Base-by-base conservation (phyloP, 2,113 vertebrate species). In the Oncorhynchus clarkii region DNA sequence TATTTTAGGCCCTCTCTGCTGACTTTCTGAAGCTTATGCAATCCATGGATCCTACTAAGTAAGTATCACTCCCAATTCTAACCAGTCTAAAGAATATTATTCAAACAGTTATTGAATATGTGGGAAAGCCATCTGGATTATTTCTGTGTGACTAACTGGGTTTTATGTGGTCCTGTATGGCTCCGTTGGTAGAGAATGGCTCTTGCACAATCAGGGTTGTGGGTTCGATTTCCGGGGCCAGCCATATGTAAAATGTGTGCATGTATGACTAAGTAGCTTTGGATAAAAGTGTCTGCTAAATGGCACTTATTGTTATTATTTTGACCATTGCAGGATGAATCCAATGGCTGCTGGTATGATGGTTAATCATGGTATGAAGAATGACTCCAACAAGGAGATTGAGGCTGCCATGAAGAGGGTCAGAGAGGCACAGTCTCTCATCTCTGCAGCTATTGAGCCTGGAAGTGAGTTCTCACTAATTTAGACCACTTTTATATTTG, bases 401-500 rank as follows among this genome's bases (percentile, higher is more conserved):
- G 98, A 99, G 91, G 98, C 99, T 86, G 97, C 98, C 18, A 99
- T 99, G 98, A 99, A 99, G 87, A 94, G 97, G 89, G 98, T 99
- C 66, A 87, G 97, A 80, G 98, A 99, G 90, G 98, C 98, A 74
- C 98, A 99, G 89, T 99, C 98, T 1, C 80, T 99, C 75, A 99
- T 99, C 78, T 99, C 97, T 89, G 98, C 97, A 78, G 97, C 98
- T 79, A 99, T 99, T 34, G 97, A 99, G 87, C 97, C 98, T 86
- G 97, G 98, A 89, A 93, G 92, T 98, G 88, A 94, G 89, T 91
- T 34, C 24, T 31, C 1, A 18, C 31, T 20, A 6, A 7, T 22
- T 62, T 62, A 16, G 2, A 11, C 39, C 9, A 11, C 2, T 45
- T 45, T 14, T 62, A n/a, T 22, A 16, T 62, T 54, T 54, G 51